phyloP scores from a whole-genome alignment of 2,113 vertebrate species.

The Aspidoscelis tigris region DNA sequence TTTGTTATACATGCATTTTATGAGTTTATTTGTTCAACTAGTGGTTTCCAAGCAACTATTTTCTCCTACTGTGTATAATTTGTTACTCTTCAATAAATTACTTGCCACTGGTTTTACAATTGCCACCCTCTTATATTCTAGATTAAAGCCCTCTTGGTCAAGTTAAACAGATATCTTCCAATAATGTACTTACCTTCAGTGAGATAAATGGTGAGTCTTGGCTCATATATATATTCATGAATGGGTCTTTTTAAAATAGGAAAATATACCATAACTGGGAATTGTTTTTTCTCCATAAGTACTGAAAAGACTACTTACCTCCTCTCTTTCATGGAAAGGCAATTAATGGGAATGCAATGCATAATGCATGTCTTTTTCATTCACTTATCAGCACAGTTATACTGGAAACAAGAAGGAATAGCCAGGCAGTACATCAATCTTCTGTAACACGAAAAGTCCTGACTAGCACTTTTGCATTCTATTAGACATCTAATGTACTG shows the following conservation, averaged over 20 bases:
- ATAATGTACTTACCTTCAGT: no score
- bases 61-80: no score
- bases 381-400: constrained; percentile 25
- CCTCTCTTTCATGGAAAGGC: constrained; percentile 14
- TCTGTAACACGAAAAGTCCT: constrained; percentile 61
- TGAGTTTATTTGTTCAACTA: no score
- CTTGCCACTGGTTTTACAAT: no score
- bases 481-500: constrained; percentile 63
- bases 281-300: constrained; percentile 25
- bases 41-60: no score
- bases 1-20: no score
- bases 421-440: constrained; percentile 53
- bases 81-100: no score
- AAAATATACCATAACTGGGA: constrained; percentile 47
- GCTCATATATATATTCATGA: constrained; percentile 27
- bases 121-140: no score
- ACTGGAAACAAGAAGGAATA: constrained; percentile 40
- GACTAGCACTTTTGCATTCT: constrained; percentile 64
- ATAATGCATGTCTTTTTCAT: constrained; percentile 47
- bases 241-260: not conserved
- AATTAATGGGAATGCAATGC: constrained; percentile 47
- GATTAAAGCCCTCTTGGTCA: no score
- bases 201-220: constrained; percentile 16
- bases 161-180: no score
- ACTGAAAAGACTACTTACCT: constrained; percentile 43